Evolutionary conservation across 2,797 vertebrate species (phyloP), one percentile per base, ranked within the genome.

Genomic region (Kryptolebias ocellatus): DNA sequence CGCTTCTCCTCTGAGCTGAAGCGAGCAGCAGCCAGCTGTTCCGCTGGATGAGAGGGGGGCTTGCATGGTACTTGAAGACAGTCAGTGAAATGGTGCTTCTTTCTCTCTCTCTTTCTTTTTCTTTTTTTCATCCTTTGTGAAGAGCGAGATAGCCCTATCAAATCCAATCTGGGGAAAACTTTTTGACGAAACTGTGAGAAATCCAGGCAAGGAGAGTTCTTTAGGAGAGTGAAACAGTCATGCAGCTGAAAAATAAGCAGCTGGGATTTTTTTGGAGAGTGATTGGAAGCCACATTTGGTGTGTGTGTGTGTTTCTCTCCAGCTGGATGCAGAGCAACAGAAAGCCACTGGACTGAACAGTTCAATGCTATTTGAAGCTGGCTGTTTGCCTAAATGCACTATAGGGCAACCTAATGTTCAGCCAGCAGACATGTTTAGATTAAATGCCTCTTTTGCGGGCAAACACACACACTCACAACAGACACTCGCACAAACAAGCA

Each of bases 351-450:
- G 18, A 61, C 49, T 47, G 60, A 75, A 27, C 73, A 55, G 34
- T 60, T 67, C 55, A 52, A 37, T 71, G 78, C 64, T 81, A 72
- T 83, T 74, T 68, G 52, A 71, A 53, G 17, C 62, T 86, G 88
- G 88, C 73, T 8, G 39, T 70, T 72, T 81, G 77, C 84, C 84
- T 74, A 56, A 80, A 78, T 59, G 83, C 78, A 71, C 83, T 70
- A 73, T 65, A 60, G 78, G 80, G 74, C 45, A 56, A 81, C 62
- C 67, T 78, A 75, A 88, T 83, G 80, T 81, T 75, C 85, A 74
- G 81, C 79, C 81, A 84, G 78, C 55, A 81, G 70, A 85, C 78
- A 83, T 49, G 75, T 70, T 78, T 77, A 77, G 80, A 88, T 87
- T 78, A 83, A 87, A 67, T 65, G 74, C 68, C 80, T 79, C 67